phyloP scores from a whole-genome alignment of 2,797 vertebrate genomes.

The Myiothlypis coronata region DNA sequence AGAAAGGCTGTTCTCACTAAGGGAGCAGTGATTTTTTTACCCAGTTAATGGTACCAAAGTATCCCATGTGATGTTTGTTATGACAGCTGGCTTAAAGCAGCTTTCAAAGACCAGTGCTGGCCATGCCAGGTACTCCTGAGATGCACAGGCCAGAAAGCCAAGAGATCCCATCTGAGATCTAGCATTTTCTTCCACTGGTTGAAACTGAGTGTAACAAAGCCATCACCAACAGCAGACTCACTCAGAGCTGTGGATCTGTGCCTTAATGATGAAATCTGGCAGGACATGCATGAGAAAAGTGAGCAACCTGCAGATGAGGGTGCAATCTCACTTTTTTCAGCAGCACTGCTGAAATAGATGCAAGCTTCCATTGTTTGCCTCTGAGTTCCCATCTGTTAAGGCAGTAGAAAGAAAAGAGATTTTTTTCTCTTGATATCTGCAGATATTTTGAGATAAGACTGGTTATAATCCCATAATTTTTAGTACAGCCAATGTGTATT shows the following conservation, averaged over 20 bases:
- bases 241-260: neutral
- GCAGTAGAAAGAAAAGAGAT: neutral
- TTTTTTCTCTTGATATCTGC: neutral
- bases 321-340: neutral
- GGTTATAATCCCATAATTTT: neutral
- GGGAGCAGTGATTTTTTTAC: neutral
- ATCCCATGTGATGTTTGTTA: neutral
- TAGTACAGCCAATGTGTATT: neutral
- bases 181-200: neutral
- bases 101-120: neutral
- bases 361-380: neutral
- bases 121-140: neutral
- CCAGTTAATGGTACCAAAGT: neutral
- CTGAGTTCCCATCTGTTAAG: neutral
- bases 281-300: neutral
- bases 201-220: neutral
- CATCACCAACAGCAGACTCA: neutral
- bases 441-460: neutral
- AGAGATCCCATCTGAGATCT: neutral
- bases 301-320: neutral
- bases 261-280: neutral
- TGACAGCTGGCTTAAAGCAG: neutral
- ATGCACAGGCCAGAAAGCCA: neutral
- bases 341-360: neutral
- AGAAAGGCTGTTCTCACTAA: neutral